Conservation (phyloP, 2,113 vertebrate species). For the Ciconia stormi region DNA sequence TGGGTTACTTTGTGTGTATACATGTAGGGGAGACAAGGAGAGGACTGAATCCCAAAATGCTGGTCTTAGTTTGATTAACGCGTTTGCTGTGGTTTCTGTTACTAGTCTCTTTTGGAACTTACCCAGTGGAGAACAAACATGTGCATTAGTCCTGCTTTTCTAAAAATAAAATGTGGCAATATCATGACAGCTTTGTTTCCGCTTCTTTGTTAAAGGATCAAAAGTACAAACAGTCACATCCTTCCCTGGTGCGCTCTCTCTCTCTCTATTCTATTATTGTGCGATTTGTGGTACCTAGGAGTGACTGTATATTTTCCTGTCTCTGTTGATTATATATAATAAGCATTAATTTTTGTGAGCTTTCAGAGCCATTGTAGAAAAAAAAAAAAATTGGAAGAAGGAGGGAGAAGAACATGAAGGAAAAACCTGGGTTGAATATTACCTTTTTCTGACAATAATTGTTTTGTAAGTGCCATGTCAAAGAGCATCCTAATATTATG, state of each 20-base stretch:
- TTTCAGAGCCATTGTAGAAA: not conserved
- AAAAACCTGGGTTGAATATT: not conserved
- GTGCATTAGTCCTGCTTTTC: constrained; percentile 21
- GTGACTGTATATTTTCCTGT: not conserved
- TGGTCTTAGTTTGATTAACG: constrained; percentile 45
- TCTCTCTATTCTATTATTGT: not conserved
- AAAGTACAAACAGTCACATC: not conserved
- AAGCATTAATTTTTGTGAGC: not conserved
- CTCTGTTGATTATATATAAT: constrained; percentile 6
- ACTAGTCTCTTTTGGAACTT: constrained; percentile 20
- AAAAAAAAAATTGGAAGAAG: not conserved
- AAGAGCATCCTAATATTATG: constrained; percentile 26
- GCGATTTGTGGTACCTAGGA: not conserved
- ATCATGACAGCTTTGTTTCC: constrained; percentile 49
- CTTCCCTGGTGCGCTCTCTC: not conserved
- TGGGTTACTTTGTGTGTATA: not conserved
- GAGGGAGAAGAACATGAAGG: not conserved
- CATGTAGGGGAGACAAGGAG: fast-evolving
- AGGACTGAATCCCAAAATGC: not conserved
- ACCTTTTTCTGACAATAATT: not conserved
- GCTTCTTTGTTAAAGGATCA: constrained; percentile 42
- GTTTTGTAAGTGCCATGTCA: not conserved
- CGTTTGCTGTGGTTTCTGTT: not conserved
- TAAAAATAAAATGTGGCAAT: constrained; percentile 62
- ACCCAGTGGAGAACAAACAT: constrained; percentile 34